Evolutionary conservation across 1,140 invertebrate species (phyloP), one percentile per base, ranked within the genome.

Genomic region (Drosophila jambulina): DNA sequence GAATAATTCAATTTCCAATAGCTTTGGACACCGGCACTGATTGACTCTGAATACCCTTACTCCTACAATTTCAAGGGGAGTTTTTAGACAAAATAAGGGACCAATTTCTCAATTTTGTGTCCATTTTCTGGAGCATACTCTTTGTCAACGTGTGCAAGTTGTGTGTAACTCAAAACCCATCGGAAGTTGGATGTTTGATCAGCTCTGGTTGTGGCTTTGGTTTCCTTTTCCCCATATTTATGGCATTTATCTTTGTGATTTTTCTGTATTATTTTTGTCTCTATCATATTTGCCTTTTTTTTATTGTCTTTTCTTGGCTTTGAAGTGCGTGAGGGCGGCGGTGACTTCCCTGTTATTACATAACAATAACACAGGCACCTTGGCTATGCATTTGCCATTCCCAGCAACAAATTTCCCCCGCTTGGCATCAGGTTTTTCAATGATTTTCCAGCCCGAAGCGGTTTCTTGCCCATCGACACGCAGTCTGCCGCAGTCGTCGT

Each of bases 131-230:
- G 40, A 8, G 6, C 17, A 8, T 19, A 42, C 2, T 12, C 23
- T 43, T 15, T 29, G 21, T 29, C 29, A 10, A 3, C 7, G 19
- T 43, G 15, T 42, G 7, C 7, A 48, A 25, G 4, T 48, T 48
- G 27, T 65, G 21, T 76, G 74, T 58, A 76, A 76, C 51, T 40
- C 21, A 53, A 76, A 51, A 76, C 72, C 43, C 72, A 76, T 76
- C 74, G 74, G 74, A 76, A 76, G 74, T 59, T 59, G 72, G 46
- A 27, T 67, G 54, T 59, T 67, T 76, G 72, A 76, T 76, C 72
- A 59, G 38, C 38, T 40, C n/a, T 36, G 51, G 36, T 43, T 74
- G 49, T 53, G 42, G 34, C 57, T 36, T 21, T 9, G 6, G 58
- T 46, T 40, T n/a, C n/a, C 21, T 58, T 58, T 72, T 51, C 36